Base-by-base conservation (phyloP, 2,113 vertebrate genomes). In the Ochotona curzoniae region DNA sequence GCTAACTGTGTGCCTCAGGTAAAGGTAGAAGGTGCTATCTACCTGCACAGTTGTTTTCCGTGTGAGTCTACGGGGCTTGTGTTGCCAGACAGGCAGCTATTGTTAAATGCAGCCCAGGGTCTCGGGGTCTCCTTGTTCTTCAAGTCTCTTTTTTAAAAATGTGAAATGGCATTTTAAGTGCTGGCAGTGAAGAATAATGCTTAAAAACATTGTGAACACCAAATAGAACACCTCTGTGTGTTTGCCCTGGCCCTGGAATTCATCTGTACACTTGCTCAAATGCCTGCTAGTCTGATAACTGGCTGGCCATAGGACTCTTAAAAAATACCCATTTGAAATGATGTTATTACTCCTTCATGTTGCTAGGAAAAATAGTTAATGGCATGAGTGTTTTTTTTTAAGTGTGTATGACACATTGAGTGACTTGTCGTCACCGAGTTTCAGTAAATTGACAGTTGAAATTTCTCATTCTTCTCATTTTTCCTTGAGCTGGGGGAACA, bases 401-500 rank as follows among this genome's bases (percentile, higher is more conserved):
- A 49, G 2, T 49, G 35, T 87, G n/a, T 38, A 18, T n/a, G 35
- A 94, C 78, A 81, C 12, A 47, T 64, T 92, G 54, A 91, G 61
- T 89, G 83, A 79, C 57, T 94, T 95, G 49, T 82, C 84, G 57
- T 88, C 30, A 75, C 49, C 71, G 44, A 90, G 13, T 93, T 57
- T 94, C 78, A 60, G 28, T 80, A 75, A 79, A 38, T 71, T n/a
- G 74, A 2, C 23, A 78, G 38, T 89, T 96, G 66, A 80, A 74
- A 74, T 83, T 82, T 94, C 15, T 82, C 38, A 69, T 90, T 89
- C 49, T 83, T 94, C 32, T 91, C 26, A 44, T n/a, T 28, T 89
- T 82, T 10, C 49, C 18, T 74, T 94, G 80, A 61, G 6, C 74
- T 57, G 11, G 54, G 54, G 38, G 54, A 13, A 57, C 54, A 14